Conservation (phyloP, 37 sponge, comb jelly and placozoan species). For the Petrosia ficiformis region DNA sequence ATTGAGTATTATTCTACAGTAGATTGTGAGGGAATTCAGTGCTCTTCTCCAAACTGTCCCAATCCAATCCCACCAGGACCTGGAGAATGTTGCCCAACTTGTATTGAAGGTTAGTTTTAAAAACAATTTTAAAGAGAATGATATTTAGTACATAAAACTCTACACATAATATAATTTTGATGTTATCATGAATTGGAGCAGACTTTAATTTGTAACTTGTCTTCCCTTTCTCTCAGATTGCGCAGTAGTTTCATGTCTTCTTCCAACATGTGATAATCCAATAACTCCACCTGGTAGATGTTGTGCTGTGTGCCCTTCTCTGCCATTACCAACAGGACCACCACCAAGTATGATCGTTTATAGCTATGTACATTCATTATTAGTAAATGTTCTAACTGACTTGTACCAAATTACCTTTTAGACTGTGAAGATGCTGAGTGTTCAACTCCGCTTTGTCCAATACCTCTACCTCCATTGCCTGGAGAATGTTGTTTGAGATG, state of each 20-base stretch:
- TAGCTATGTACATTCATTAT: not conserved
- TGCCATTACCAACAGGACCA: not conserved
- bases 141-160: too few relatives aligned
- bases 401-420: not conserved
- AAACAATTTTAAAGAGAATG: too few relatives aligned
- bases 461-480: not conserved
- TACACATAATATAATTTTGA: too few relatives aligned
- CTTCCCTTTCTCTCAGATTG: not conserved
- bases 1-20: too few relatives aligned
- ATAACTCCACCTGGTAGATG: not conserved
- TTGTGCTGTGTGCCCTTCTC: not conserved
- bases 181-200: too few relatives aligned
- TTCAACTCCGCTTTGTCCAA: not conserved
- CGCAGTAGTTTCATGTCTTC: not conserved
- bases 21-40: too few relatives aligned
- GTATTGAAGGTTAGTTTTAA: not conserved
- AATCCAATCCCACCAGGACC: slow-evolving; percentile 2
- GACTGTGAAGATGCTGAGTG: not conserved
- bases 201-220: not conserved
- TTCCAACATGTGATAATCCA: not conserved
- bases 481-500: not conserved
- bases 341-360: not conserved
- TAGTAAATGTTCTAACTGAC: too few relatives aligned
- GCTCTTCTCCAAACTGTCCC: not conserved
- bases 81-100: not conserved